Conservation (phyloP, 2,113 vertebrate species). For the Leucoraja erinaceus region DNA sequence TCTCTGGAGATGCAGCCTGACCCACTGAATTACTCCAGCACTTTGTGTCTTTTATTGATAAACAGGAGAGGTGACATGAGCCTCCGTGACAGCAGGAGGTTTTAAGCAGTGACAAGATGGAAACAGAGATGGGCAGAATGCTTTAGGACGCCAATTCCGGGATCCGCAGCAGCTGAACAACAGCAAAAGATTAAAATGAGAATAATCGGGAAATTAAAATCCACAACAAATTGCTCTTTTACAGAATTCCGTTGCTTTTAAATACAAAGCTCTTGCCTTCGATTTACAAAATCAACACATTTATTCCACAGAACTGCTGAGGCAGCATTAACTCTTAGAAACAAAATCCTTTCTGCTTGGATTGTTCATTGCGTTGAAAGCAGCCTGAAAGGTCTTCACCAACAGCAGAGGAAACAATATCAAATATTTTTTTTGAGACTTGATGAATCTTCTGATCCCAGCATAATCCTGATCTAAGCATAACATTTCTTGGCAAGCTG, state of each 20-base stretch:
- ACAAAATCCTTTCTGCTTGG: not conserved
- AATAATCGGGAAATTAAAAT: too few species aligned
- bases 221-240: not conserved
- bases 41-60: too few species aligned
- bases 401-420: not conserved
- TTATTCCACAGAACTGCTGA: not conserved
- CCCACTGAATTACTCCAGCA: too few species aligned
- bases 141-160: too few species aligned
- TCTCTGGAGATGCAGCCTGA: too few species aligned
- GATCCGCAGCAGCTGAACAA: too few species aligned
- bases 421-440: not conserved
- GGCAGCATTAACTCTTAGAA: not conserved
- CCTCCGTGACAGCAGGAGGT: too few species aligned
- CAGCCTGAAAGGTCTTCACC: not conserved
- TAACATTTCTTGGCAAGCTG: constrained; percentile 33
- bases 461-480: constrained; percentile 31
- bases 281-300: not conserved
- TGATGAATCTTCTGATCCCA: constrained; percentile 22
- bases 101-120: too few species aligned
- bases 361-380: not conserved
- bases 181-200: too few species aligned
- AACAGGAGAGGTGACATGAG: too few species aligned
- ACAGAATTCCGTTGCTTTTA: not conserved
- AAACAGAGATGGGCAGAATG: too few species aligned
- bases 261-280: constrained; percentile 15